Evolutionary conservation across 2,113 vertebrate species (phyloP), one percentile per base, ranked within the genome.

Genomic region (Turdus rufiventris): DNA sequence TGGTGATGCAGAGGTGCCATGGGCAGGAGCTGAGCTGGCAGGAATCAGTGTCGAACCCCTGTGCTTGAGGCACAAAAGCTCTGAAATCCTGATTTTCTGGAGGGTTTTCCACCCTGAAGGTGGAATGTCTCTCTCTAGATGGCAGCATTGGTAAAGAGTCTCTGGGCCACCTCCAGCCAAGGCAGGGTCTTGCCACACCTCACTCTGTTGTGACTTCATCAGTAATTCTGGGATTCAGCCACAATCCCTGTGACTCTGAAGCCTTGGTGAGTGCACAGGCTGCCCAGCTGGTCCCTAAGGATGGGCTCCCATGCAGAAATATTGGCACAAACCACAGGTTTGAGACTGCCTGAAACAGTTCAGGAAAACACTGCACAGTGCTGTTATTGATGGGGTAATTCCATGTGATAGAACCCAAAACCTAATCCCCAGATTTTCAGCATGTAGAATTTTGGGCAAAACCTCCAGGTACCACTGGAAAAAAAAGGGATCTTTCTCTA

Each of bases 141-240:
- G 93, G 85, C 91, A 93, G 93, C 80, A 63, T 33, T 38, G 70
- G 62, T 36, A 50, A 84, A 63, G 77, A 67, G 83, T 54, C 74
- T 62, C 11, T 1, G 36, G 24, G 54, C 23, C 23, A 20, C 4
- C 14, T 36, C 48, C 2, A 2, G 10, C 7, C 3, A 3, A 43
- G 48, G 51, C 58, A 42, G 31, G 23, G n/a, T 73, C 18, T 45
- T 18, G 31, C 18, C 24, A 33, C 75, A 21, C 18, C 26, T 68
- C 25, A 2, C 34, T 23, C 24, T 0, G 0, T 4, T 29, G 33
- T 38, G 47, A 31, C 58, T 84, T 66, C 17, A 67, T 38, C 34
- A 31, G 1, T 36, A 58, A 74, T 66, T 54, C 20, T 0, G n/a
- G 53, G 5, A 7, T 29, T 38, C 8, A 6, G 19, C 70, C 18